These are phyloP conservation scores for Phrynocephalus guinanensis DNA, from an alignment of 2,797 vertebrate genomes.

Conservation along the genomic window DNA sequence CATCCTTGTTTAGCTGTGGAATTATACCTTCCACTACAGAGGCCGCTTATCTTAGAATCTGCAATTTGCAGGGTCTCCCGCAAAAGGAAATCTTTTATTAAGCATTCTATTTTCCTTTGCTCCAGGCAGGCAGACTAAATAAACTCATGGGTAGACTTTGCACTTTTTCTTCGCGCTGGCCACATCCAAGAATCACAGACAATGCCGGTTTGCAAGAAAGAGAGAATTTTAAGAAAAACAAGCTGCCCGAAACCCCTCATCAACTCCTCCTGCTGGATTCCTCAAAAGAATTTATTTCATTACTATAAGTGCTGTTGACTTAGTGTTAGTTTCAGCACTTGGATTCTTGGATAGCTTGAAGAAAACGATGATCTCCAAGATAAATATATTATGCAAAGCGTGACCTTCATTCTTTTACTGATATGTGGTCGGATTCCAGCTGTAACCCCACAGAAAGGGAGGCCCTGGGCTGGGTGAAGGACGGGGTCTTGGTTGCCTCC, in stretches of 20 bases:
- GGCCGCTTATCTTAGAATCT: conserved; percentile 74
- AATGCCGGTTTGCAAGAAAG: conserved; percentile 80
- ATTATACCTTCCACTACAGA: conserved; percentile 64
- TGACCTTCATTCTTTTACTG: conserved; percentile 73
- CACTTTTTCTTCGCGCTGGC: conserved; percentile 70
- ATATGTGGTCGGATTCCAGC: conserved; percentile 70
- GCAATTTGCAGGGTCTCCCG: conserved; percentile 76
- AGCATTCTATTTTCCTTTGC: conserved; percentile 82
- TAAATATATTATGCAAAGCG: conserved; percentile 81
- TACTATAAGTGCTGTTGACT: conserved; percentile 84
- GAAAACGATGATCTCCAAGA: conserved; percentile 78
- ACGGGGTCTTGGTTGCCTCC: conserved; percentile 27
- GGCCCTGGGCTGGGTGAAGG: conserved; percentile 38
- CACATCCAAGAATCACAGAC: conserved; percentile 87
- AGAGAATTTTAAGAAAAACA: conserved; percentile 91
- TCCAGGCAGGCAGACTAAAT: conserved; percentile 83
- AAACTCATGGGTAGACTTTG: conserved; percentile 81
- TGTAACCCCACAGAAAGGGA: conserved; percentile 59
- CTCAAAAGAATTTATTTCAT: conserved; percentile 83
- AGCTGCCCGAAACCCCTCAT: conserved; percentile 75
- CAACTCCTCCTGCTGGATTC: conserved; percentile 74
- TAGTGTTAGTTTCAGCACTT: conserved; percentile 85
- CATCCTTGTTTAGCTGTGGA: conserved; percentile 59
- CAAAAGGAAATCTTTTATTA: conserved; percentile 86
- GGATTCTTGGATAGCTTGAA: conserved; percentile 80